phyloP scores from a whole-genome alignment of 1,140 invertebrate species.

The Drosophila pallidifrons region DNA sequence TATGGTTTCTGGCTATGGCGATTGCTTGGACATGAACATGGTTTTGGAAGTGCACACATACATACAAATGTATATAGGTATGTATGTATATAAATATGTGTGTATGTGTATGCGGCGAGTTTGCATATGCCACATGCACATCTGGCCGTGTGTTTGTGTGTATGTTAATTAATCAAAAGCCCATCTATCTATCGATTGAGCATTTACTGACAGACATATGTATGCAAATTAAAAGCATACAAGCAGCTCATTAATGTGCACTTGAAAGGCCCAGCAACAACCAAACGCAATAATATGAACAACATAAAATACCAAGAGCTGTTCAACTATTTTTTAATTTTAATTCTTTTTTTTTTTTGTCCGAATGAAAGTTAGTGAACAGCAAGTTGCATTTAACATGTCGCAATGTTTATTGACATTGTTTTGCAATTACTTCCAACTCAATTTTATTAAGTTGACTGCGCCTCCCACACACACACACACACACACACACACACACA shows the following conservation, averaged over 20 bases:
- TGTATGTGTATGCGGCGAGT: conserved; percentile 5
- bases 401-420: conserved; percentile 12
- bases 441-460: background rate
- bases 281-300: conserved; percentile 1
- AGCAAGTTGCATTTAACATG: conserved; percentile 2
- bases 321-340: conserved; percentile 2
- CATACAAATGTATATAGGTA: background rate
- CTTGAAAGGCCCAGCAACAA: conserved; percentile 52
- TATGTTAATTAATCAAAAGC: conserved; percentile 82
- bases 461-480: too few relatives aligned
- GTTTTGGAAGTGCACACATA: conserved; percentile 1
- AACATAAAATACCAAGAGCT: conserved; percentile 7
- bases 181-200: conserved; percentile 78
- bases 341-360: background rate
- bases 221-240: conserved; percentile 82
- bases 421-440: background rate
- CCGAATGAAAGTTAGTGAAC: conserved; percentile 5
- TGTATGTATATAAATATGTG: conserved; percentile 5
- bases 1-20: conserved; percentile 78
- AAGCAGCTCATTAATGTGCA: conserved; percentile 78
- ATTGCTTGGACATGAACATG: conserved; percentile 36
- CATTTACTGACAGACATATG: conserved; percentile 79
- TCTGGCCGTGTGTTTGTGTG: conserved; percentile 42
- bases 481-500: background rate
- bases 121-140: conserved; percentile 12